Conservation (phyloP, 2,113 vertebrate species). For the Gallinago paraguaiae region DNA sequence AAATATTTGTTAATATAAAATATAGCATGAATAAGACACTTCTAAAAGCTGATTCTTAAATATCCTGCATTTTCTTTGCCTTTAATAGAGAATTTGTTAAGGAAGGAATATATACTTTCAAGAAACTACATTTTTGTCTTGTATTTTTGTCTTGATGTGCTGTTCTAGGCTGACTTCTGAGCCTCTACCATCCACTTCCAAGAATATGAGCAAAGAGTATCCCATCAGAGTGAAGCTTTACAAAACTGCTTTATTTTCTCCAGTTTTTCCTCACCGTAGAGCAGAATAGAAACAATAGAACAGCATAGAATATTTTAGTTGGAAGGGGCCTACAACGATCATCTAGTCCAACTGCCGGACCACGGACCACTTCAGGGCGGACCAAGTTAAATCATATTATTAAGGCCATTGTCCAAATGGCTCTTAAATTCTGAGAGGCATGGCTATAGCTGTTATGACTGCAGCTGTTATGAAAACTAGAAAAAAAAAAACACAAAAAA, state of each 20-base stretch:
- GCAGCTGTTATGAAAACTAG: neutral
- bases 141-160: neutral
- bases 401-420: neutral
- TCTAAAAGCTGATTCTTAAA: neutral
- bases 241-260: neutral
- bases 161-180: neutral
- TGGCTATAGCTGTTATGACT: neutral
- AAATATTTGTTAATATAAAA: neutral
- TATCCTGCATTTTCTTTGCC: neutral
- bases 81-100: neutral
- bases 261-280: neutral
- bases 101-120: neutral
- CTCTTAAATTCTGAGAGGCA: neutral
- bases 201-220: neutral
- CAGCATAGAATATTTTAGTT: neutral
- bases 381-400: neutral
- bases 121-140: neutral
- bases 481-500: rapidly evolving
- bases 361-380: neutral
- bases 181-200: neutral
- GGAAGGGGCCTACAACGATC: neutral
- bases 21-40: neutral
- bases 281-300: neutral
- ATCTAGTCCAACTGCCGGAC: neutral
- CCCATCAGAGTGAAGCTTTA: neutral